phyloP scores from a whole-genome alignment of 2,113 vertebrate genomes.

The Vulpes lagopus region DNA sequence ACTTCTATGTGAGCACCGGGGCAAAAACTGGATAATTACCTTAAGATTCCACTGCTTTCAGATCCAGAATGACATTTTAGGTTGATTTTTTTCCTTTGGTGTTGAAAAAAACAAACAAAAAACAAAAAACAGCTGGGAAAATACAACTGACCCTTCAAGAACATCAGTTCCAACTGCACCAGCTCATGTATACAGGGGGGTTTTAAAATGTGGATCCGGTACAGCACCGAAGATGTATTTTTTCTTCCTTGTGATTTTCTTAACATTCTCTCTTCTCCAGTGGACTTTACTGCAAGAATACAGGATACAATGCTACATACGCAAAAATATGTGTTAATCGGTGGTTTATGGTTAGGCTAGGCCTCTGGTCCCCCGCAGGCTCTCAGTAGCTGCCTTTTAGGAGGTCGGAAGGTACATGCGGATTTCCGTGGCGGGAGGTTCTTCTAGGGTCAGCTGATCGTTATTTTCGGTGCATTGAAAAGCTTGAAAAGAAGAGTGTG shows the following conservation, averaged over 20 bases:
- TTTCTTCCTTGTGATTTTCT: neutral
- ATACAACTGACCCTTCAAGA: neutral
- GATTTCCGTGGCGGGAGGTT: neutral
- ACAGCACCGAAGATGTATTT: neutral
- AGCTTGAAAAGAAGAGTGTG: too few species aligned
- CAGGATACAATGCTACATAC: neutral
- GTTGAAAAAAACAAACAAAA: neutral
- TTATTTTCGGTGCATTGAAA: too few species aligned
- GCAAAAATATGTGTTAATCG: neutral
- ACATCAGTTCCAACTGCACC: neutral
- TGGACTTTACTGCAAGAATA: neutral
- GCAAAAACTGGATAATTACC: neutral
- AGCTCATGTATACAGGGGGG: neutral
- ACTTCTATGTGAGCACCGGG: constrained; percentile 10
- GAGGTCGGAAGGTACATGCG: neutral
- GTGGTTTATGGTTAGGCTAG: neutral
- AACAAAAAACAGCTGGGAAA: neutral
- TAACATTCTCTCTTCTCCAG: neutral
- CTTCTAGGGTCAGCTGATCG: neutral
- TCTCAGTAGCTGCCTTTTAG: neutral
- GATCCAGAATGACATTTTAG: neutral
- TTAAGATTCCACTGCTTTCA: constrained; percentile 43
- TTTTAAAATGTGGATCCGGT: neutral
- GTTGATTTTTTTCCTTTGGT: constrained; percentile 44
- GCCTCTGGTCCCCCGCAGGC: neutral